A percentile compares a stretch with the other conserved stretches of the same genome.
Conservation (phyloP, 2,797 vertebrate genomes). For the Oreonectes daqikongensis region DNA sequence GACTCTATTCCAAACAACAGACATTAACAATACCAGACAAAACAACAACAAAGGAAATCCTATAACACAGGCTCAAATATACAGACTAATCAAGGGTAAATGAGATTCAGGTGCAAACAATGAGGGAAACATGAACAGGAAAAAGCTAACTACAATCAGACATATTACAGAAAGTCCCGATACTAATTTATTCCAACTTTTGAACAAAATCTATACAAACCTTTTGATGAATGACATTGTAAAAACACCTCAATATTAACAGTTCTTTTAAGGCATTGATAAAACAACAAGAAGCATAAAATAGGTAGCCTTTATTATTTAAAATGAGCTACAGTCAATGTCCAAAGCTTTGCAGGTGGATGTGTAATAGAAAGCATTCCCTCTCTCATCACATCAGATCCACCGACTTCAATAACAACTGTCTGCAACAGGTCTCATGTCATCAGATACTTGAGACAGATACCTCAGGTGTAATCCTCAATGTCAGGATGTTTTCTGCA, state of each 20-base stretch:
- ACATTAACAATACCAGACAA: not conserved
- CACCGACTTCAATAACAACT: conserved; percentile 11
- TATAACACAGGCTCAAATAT: too few species aligned
- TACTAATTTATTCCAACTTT: not conserved
- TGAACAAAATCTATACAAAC: too few species aligned
- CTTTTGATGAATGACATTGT: too few species aligned
- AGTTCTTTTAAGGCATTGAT: not conserved
- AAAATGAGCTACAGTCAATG: not conserved
- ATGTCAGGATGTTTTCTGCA: conserved; percentile 54
- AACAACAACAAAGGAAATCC: too few species aligned
- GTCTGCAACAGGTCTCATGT: conserved; percentile 1
- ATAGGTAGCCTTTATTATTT: not conserved
- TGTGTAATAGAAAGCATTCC: not conserved
- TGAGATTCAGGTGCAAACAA: too few species aligned
- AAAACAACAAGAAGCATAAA: not conserved
- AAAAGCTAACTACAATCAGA: too few species aligned
- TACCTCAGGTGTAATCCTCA: conserved; percentile 29
- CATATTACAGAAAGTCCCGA: too few species aligned
- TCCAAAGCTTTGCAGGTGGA: not conserved
- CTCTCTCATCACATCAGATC: conserved; percentile 22
- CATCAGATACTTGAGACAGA: conserved; percentile 41
- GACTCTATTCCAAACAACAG: not conserved
- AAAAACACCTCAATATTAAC: not conserved
- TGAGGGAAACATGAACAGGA: too few species aligned
- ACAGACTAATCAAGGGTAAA: too few species aligned